Evolutionary conservation across 2,888 invertebrate genomes (phyloP).

Genomic region (Gortyna flavago): DNA sequence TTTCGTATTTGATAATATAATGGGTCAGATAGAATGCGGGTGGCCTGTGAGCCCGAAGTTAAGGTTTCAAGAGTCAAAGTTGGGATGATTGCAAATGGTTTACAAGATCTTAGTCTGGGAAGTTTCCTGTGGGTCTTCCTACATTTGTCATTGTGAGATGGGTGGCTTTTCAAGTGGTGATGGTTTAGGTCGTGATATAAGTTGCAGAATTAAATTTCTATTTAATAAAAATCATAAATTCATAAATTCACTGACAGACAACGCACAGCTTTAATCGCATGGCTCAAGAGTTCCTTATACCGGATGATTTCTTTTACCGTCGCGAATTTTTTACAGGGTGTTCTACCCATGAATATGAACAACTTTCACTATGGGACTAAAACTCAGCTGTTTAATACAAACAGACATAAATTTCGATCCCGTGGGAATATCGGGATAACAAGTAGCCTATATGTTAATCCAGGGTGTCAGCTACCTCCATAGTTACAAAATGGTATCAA

Average conservation of each 20-base stretch:
- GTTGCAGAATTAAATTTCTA: background rate
- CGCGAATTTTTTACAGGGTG: no score
- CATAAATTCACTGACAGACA: background rate
- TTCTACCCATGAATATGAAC: no score
- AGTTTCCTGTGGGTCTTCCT: conserved; percentile 6
- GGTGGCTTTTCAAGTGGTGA: background rate
- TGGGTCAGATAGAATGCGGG: conserved; percentile 26
- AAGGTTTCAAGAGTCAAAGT: conserved; percentile 10
- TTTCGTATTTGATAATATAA: conserved; percentile 59
- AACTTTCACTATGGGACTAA: no score
- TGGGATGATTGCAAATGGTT: background rate
- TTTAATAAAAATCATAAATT: background rate
- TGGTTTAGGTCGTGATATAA: background rate
- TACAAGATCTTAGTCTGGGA: conserved; percentile 3
- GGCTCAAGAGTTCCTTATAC: background rate
- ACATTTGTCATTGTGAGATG: conserved; percentile 25
- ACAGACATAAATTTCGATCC: no score
- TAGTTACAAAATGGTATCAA: no score
- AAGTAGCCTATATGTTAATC: no score
- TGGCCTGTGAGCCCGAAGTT: conserved; percentile 25
- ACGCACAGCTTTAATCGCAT: background rate
- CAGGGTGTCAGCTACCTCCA: no score
- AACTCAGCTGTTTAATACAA: no score
- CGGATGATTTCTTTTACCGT: no score
- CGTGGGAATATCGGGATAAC: no score